Evolutionary conservation across 2,113 vertebrate species (phyloP), one percentile per base, ranked within the genome.

Genomic region (Melospiza georgiana): DNA sequence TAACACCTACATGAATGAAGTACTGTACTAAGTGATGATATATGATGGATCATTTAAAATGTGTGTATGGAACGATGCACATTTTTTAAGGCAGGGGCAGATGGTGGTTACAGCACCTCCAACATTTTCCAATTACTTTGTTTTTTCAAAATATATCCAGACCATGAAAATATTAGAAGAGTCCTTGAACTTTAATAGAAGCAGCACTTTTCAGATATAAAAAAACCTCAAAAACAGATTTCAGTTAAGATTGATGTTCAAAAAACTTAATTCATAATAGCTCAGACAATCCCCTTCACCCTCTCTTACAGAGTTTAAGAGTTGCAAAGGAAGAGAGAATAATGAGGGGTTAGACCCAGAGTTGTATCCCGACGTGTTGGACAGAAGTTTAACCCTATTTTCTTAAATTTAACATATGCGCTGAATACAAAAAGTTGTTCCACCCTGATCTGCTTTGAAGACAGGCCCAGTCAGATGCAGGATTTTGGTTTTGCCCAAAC

Each of bases 1-100:
- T 89, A 96, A 92, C 93, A 96, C 95, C 92, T 96, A 92, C 44
- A 85, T 94, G 88, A 97, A 96, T 95, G 75, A 86, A 93, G 96
- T 94, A 91, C 94, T 97, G 87, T 96, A 92, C 71, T 83, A 96
- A 95, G 95, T 97, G 93, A 94, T 97, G 94, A 95, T 96, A 97
- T 96, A 96, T 91, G 89, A 94, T 87, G 94, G 94, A 90, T 94
- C 83, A 92, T 94, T 92, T 95, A 79, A 78, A 84, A 93, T 54
- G 83, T 91, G 89, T 63, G 44, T 83, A 78, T 91, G 82, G 89
- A 97, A 90, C 37, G 67, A 51, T 62, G 55, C 69, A 95, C 87
- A 92, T 96, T 95, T 95, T 76, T 95, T 87, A 97, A 95, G 61
- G 65, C 86, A 93, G 69, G 46, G 88, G 83, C 65, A 96, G 59